A percentile compares a stretch with the other conserved stretches of the same genome.
phyloP scores from a whole-genome alignment of 2,113 vertebrate genomes.

The Aldabrachelys gigantea region DNA sequence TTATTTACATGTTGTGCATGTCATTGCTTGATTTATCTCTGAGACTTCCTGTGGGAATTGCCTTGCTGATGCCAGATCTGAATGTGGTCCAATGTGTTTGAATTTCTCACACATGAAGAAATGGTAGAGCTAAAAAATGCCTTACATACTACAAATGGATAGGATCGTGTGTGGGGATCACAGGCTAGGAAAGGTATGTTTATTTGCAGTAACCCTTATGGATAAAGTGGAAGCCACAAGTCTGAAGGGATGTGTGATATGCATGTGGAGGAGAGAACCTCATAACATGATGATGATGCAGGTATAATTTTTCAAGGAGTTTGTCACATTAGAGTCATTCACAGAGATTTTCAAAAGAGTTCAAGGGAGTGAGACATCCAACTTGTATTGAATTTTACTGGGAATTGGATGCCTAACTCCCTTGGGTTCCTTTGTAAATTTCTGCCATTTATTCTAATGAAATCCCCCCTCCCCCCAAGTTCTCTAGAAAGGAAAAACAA shows the following conservation, averaged over 20 bases:
- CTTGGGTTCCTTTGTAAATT: not conserved
- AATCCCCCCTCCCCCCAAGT: not conserved
- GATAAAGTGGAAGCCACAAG: conserved; percentile 26
- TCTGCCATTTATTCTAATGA: not conserved
- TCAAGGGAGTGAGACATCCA: not conserved
- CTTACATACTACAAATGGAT: conserved; percentile 51
- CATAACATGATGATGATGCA: not conserved
- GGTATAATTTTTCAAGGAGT: not conserved
- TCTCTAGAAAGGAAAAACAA: not conserved
- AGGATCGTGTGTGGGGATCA: not conserved
- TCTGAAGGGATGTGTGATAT: conserved; percentile 39
- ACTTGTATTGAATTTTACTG: not conserved
- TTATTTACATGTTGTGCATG: conserved; percentile 9
- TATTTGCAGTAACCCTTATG: conserved; percentile 20
- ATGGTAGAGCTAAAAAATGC: conserved; percentile 30
- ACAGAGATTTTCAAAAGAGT: conserved; percentile 16
- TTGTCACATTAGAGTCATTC: not conserved
- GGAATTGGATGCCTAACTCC: not conserved
- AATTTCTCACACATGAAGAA: conserved; percentile 39
- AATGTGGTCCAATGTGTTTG: not conserved
- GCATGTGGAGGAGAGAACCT: conserved; percentile 44
- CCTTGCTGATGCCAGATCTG: conserved; percentile 16
- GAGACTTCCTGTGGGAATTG: conserved; percentile 50
- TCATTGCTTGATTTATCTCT: conserved; percentile 41
- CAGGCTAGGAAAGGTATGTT: conserved; percentile 28